Evolutionary conservation across 1,140 invertebrate species (phyloP).

Genomic region (Delia radicum): DNA sequence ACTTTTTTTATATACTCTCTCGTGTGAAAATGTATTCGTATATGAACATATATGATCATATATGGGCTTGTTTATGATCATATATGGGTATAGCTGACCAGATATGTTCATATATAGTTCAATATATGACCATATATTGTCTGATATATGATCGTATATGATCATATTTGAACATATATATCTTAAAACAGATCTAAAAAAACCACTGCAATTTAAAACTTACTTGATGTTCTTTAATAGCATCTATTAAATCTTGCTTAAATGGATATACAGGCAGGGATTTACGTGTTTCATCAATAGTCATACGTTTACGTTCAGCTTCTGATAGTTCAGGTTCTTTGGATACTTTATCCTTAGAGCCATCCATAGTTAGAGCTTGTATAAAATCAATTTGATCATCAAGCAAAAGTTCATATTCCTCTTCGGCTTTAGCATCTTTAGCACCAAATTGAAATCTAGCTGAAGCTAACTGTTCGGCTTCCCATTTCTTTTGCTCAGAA

Average conservation of each 20-base stretch:
- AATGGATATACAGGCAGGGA: conserved; percentile 95
- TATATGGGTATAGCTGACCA: no score
- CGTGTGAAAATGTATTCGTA: no score
- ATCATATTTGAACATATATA: neutral
- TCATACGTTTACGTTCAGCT: conserved; percentile 73
- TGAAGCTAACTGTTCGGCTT: conserved; percentile 94
- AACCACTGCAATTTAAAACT: neutral
- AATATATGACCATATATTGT: no score
- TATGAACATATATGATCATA: no score
- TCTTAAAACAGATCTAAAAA: neutral
- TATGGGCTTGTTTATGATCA: no score
- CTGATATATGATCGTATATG: no score
- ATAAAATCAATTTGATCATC: conserved; percentile 98
- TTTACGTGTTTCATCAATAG: conserved; percentile 89
- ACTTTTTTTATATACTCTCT: no score
- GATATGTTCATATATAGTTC: no score
- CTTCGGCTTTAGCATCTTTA: conserved; percentile 66
- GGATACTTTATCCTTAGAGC: conserved; percentile 65
- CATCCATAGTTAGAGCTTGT: conserved; percentile 87
- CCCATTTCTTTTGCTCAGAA: conserved; percentile 97
- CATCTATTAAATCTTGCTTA: conserved; percentile 82
- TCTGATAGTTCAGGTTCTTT: conserved; percentile 66
- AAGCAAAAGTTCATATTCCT: conserved; percentile 91
- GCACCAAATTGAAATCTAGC: conserved; percentile 92
- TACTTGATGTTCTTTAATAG: conserved; percentile 86